Conservation (phyloP, 2,888 invertebrate species). For the Tridacna gigas region DNA sequence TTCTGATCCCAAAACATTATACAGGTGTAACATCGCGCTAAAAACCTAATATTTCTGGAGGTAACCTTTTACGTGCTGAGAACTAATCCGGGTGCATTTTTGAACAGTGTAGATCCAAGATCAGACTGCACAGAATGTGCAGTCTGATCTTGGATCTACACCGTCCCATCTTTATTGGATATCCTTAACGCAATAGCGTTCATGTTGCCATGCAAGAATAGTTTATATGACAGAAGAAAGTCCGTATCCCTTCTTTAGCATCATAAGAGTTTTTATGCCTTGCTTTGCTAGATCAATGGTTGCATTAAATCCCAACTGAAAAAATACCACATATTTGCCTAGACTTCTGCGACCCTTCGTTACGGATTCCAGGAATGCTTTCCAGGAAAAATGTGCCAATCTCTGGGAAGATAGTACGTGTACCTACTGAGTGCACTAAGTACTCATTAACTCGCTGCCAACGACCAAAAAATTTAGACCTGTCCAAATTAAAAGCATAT, state of each 20-base stretch:
- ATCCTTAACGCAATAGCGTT: no score
- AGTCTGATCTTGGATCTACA: no score
- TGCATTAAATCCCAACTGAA: background rate
- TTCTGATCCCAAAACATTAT: background rate
- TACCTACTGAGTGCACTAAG: background rate
- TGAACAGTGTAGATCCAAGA: no score
- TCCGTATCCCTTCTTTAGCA: no score
- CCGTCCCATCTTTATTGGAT: no score
- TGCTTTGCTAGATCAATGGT: background rate
- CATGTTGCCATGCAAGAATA: no score
- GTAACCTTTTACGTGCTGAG: background rate
- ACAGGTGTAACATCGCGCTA: background rate
- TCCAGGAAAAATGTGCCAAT: conserved; percentile 8
- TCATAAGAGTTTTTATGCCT: no score
- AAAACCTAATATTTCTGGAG: background rate
- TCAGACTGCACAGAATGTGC: no score
- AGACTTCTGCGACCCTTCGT: background rate
- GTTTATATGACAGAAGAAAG: no score
- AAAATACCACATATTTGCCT: background rate
- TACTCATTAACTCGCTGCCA: background rate
- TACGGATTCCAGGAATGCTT: conserved; percentile 4
- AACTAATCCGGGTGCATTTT: no score
- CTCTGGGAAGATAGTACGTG: background rate
- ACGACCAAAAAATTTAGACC: no score
- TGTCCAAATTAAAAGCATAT: no score